Evolutionary conservation across 2,888 invertebrate species (phyloP), one percentile per base, ranked within the genome.

Genomic region (Phengaris alcon): DNA sequence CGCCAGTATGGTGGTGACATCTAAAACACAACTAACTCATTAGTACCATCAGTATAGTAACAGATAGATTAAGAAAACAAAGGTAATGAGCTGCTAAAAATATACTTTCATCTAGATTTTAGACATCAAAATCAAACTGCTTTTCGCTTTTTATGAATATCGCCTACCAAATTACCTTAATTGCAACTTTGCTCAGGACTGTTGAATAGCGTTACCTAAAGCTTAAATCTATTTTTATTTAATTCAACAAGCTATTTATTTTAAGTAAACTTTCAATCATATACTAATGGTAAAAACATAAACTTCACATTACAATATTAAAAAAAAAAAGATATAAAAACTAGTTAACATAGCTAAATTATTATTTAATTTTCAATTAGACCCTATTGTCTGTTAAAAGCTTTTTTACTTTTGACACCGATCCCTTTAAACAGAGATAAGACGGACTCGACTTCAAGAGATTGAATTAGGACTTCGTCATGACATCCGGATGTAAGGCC

Each of bases 1-100:
- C 82, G 98, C 98, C 85, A 96, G 93, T 86, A 98, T 98, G 78
- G 98, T 98, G 84, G 98, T 96, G 83, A 98, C 96, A 95, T 98
- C 98, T 97, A 76, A 6, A 51, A 73, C 44, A 77, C 55, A 72
- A 9, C 9, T 13, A n/a, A 44, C 52, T 35, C 15, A 54, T 35
- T 59, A 75, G 55, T 70, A 54, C 68, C 13, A 35, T 35, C 35
- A 35, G 35, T 35, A 35, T 35, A 3, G 3, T 3, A 3, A 35
- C 35, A 52, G 12, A 12, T 52, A 10, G 10, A 52, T 12, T 52
- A 52, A 52, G 7, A 12, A 52, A 9, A 52, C 3, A 12, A 12
- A 10, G 12, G 35, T 35, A 35, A 35, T 3, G 35, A 2, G 35
- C 35, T 3, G 52, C 3, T 52, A 12, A 12, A 52, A 12, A 9